phyloP scores from a whole-genome alignment of 2,888 invertebrate species.

The Acleris emargana region DNA sequence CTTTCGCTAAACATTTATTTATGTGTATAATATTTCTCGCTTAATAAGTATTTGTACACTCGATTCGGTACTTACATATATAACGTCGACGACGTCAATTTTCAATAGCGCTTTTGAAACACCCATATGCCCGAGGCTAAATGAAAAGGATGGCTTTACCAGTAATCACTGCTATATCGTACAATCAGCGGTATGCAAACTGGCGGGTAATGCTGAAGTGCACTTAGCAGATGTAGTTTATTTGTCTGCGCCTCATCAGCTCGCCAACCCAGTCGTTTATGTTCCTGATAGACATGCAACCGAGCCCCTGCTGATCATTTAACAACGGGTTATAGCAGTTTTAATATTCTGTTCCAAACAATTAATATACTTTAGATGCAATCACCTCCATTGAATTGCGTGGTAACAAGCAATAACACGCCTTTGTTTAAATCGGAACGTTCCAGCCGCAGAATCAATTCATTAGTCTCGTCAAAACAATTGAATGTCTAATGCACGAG shows the following conservation, averaged over 20 bases:
- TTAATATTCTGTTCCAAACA: slow-evolving; percentile 34
- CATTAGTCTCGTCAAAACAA: slow-evolving; percentile 71
- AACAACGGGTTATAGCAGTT: slow-evolving; percentile 15
- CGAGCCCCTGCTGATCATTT: neutral
- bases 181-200: slow-evolving; percentile 1
- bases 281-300: slow-evolving; percentile 34
- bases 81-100: too few species aligned
- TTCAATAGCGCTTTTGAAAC: neutral
- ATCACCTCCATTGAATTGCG: slow-evolving; percentile 23
- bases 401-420: slow-evolving; percentile 39
- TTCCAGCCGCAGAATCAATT: slow-evolving; percentile 59
- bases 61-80: too few species aligned
- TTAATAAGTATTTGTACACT: too few species aligned
- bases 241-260: slow-evolving; percentile 33
- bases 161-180: neutral
- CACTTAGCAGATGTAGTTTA: slow-evolving; percentile 38
- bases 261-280: slow-evolving; percentile 35
- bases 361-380: slow-evolving; percentile 20
- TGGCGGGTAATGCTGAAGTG: slow-evolving; percentile 1
- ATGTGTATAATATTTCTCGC: too few species aligned
- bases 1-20: too few species aligned
- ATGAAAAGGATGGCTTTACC: neutral
- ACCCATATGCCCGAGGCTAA: neutral
- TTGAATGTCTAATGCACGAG: slow-evolving; percentile 61
- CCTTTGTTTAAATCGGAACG: slow-evolving; percentile 50